Evolutionary conservation across 2,888 invertebrate species (phyloP), one percentile per base, ranked within the genome.

Genomic region (Pomacea canaliculata): DNA sequence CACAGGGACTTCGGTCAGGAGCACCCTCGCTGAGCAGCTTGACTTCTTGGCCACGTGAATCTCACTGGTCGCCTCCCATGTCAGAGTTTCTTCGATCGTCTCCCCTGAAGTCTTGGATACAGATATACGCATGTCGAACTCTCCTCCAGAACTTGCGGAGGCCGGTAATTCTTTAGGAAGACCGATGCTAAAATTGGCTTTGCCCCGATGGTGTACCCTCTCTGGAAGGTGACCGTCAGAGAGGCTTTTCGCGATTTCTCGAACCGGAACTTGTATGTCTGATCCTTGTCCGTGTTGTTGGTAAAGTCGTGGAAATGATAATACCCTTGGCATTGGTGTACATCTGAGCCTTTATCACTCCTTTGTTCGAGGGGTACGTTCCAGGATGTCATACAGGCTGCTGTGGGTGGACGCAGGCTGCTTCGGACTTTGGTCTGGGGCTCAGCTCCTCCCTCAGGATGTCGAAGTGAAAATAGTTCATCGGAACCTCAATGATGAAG

Each of bases 381-480:
- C 23, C 27, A n/a, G 2, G 37, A 2, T 5, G 37, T n/a, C 68
- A 27, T 10, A 49, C 37, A 19, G 71, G 72, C 23, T 63, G 68
- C 48, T 48, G 68, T 4, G 10, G 51, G 2, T 56, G 51, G 66
- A 62, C 10, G 56, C n/a, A 8, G 49, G 72, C 9, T n/a, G 19
- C n/a, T 13, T 27, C 56, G 19, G 66, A 27, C 9, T 48, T 74
- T 23, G 67, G 66, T 18, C 65, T 60, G 18, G 62, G 74, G 10
- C 27, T 19, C 3, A 73, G 19, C 49, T 56, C 63, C n/a, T 67
- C 60, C 23, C 59, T 63, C 51, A 74, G 9, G 9, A 70, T 77
- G 27, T 81, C 81, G 48, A 79, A 78, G 49, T 78, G 79, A 51
- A 79, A 81, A 51, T 72, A 81, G 77, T 81, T 80, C 77, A 79